Evolutionary conservation across 2,797 vertebrate genomes (phyloP).

Genomic region (Brotula barbata): DNA sequence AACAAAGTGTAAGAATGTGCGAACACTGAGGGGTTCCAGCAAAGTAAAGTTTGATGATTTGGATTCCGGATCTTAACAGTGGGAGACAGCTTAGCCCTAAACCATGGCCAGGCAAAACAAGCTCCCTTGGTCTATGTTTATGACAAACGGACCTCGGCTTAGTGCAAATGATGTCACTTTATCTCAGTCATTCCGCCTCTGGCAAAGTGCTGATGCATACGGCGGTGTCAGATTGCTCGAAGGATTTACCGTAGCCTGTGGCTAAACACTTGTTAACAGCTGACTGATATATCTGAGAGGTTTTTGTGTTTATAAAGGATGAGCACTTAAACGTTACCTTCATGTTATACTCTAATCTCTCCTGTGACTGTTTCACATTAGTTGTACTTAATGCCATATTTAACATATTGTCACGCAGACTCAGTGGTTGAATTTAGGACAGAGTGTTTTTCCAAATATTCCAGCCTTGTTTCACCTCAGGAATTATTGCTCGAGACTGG

Average conservation of each 20-base stretch:
- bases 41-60: background rate
- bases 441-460: constrained; percentile 44
- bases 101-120: constrained; percentile 3
- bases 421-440: constrained; percentile 29
- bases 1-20: constrained; percentile 5
- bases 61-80: constrained; percentile 3
- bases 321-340: constrained; percentile 10
- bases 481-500: constrained; percentile 25
- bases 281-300: constrained; percentile 39
- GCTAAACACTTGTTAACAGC: constrained; percentile 28
- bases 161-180: constrained; percentile 30
- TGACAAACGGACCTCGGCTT: constrained; percentile 39
- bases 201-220: constrained; percentile 23
- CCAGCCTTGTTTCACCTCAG: constrained; percentile 41
- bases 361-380: constrained; percentile 27
- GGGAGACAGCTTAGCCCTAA: constrained; percentile 9
- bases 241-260: constrained; percentile 16
- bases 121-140: constrained; percentile 21
- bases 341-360: constrained; percentile 20
- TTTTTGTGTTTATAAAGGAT: background rate
- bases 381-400: constrained; percentile 4
- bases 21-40: too few species aligned
- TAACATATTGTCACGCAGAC: constrained; percentile 17
- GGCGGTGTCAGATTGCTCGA: constrained; percentile 25
- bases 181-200: constrained; percentile 23